Base-by-base conservation (phyloP, 2,888 invertebrate genomes). In the Dusona sp. region DNA sequence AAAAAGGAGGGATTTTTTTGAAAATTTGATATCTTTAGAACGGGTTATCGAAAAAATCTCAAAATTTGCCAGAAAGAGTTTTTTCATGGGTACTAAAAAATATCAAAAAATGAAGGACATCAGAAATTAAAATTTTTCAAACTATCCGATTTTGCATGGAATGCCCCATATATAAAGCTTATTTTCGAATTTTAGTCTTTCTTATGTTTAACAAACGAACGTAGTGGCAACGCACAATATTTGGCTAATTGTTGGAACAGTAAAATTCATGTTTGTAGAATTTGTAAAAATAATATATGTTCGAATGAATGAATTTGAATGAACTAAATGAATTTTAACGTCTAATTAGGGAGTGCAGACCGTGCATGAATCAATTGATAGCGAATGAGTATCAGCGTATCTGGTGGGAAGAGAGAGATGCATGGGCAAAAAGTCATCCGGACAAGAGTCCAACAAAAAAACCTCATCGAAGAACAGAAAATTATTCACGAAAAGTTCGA, bases 331-430 rank as follows among this genome's bases (percentile, higher is more conserved):
- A 33, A 29, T 33, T 33, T 36, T 22, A 1, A 25, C 42, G 42
- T 51, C 1, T n/a, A 9, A 51, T 67, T 51, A 91, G 91, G 74
- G 89, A 91, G 6, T 84, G 83, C 22, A 87, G 88, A 9, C 89
- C 91, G 29, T 88, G 89, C 29, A 92, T 92, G 79, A 89, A 91
- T 22, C 90, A 90, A 57, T 78, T 92, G n/a, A 74, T 92, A 22
- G 87, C 91, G 2, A 90, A 91, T 64, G 92, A 92, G 25, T 92
- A 92, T 72, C 92, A 92, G 45, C 88, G 92, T 13, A 89, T 91
- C 13, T 92, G 92, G 92, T 90, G 89, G 89, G 78, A 84, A 6
- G 92, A 92, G 64, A 88, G 90, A 38, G 80, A 88, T n/a, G 67
- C 61, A 2, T 92, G 92, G 92, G 88, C 88, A 8, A 79, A 84